Base-by-base conservation (phyloP, 2,113 vertebrate species). In the Melanostigma gelatinosum region DNA sequence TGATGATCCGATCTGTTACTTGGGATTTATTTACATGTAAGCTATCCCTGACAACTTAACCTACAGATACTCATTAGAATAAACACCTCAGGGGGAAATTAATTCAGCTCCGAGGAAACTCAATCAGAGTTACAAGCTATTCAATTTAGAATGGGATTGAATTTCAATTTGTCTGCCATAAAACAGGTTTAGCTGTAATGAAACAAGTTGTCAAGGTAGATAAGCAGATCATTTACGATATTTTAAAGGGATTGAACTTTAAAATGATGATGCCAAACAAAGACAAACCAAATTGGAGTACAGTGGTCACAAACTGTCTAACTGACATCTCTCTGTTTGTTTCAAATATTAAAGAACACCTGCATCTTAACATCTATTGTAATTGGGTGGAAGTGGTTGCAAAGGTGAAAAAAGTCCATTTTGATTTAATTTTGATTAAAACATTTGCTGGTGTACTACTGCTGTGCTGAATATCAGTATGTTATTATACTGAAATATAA, bases 21-120 rank as follows among this genome's bases (percentile, higher is more conserved):
- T 62, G 29, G 38, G 65, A 87, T 20, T 34, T 7, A 55, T 81
- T 66, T 48, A 38, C n/a, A 61, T 60, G 64, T 15, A 40, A 66
- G 62, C 32, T n/a, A 52, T 67, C 40, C 27, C 48, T 50, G 18
- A 61, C 38, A 66, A 38, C 24, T 61, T 68, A 24, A 73, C 62
- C 29, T 50, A 34, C 34, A 46, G 34, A 72, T 4, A 36, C n/a
- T 66, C 13, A 58, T 13, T 84, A 9, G 77, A 75, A 70, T 44
- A 72, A 66, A 57, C 38, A 32, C 55, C 24, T 42, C 22, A 16
- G 15, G 12, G 38, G 9, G 2, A 38, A 71, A 71, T 24, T 0
- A 16, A 16, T 29, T 36, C 6, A 62, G 13, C 40, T 38, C 13
- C 24, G 42, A 58, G 22, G 15, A 24, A 12, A 64, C 13, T 29